Evolutionary conservation across 2,113 vertebrate species (phyloP).

Genomic region (Motacilla tschutschensis): DNA sequence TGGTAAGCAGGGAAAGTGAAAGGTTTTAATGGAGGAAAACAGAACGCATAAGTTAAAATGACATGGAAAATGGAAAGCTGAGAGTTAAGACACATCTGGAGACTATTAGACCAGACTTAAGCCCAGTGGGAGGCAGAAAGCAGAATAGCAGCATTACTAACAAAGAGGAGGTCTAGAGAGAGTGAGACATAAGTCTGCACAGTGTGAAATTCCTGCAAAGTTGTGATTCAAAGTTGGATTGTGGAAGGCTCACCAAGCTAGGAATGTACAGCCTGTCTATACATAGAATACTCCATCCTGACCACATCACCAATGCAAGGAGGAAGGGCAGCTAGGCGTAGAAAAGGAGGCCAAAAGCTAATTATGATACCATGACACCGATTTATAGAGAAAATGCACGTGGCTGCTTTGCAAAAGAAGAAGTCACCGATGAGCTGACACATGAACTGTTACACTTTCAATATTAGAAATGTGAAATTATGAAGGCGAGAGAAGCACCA

Average conservation of each 20-base stretch:
- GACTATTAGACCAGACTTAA: slow-evolving; percentile 28
- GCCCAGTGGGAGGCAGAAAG: slow-evolving; percentile 42
- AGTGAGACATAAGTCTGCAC: background rate
- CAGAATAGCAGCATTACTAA: slow-evolving; percentile 21
- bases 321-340: background rate
- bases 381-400: background rate
- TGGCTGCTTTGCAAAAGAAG: background rate
- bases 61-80: slow-evolving; percentile 9
- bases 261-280: background rate
- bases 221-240: background rate
- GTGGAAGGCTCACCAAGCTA: background rate
- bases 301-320: background rate
- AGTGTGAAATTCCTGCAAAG: slow-evolving; percentile 1
- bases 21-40: background rate
- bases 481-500: background rate
- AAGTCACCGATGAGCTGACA: background rate
- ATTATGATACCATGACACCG: background rate
- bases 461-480: background rate
- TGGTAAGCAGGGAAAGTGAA: background rate
- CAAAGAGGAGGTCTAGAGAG: slow-evolving; percentile 2
- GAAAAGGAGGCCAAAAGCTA: background rate
- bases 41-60: background rate
- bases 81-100: slow-evolving; percentile 49
- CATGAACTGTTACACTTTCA: background rate
- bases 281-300: background rate